Percentiles rank a stretch among this genome's conserved stretches.
Conservation (phyloP, 2,113 vertebrate genomes). For the cat (Felis catus) region DNA sequence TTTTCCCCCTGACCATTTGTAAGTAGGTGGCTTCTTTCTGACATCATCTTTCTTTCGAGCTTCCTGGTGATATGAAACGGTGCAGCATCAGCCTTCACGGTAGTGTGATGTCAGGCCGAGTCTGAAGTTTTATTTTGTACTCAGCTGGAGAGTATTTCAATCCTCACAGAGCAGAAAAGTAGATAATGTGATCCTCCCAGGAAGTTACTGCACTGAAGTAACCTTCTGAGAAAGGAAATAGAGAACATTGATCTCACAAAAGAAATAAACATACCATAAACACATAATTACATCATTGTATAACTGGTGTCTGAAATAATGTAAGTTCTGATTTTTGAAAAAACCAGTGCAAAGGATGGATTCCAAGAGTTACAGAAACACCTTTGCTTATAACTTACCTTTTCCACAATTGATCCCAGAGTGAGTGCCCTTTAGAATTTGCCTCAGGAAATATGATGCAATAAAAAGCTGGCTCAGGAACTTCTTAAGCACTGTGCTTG, state of each 20-base stretch:
- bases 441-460: background rate
- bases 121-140: conserved; percentile 33
- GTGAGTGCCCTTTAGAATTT: background rate
- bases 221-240: background rate
- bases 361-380: background rate
- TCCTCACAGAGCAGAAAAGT: background rate
- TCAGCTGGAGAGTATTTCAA: background rate
- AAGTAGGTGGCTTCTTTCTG: background rate
- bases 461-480: background rate
- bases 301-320: background rate
- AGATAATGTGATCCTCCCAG: background rate
- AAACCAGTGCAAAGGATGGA: background rate
- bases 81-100: background rate
- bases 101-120: background rate
- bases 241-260: background rate
- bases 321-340: background rate
- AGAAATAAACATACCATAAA: background rate
- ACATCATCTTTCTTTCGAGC: background rate
- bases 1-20: background rate
- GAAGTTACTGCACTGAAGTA: background rate
- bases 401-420: background rate
- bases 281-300: background rate
- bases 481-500: background rate
- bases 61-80: background rate
- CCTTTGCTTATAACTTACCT: background rate